Base-by-base conservation (phyloP, 37 sponge, comb jelly and placozoan species). In the Diacarnus erythraeanus region DNA sequence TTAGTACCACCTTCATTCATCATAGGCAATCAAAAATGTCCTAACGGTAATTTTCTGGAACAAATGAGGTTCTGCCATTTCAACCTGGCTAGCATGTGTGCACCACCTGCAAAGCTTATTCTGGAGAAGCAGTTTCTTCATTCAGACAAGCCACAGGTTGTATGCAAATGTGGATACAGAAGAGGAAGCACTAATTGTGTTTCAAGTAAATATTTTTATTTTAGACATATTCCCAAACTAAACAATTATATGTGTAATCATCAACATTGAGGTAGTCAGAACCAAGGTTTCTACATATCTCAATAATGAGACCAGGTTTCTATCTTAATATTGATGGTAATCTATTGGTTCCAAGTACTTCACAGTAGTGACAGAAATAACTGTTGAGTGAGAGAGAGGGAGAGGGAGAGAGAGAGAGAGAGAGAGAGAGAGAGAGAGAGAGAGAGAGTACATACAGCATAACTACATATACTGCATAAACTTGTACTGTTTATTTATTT, bases 51-150 rank as follows among this genome's bases (percentile, higher is more conserved):
- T 27, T 41, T 77, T 0, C 1, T 77, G 4, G 72, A 63, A 1
- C 85, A 85, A 35, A 39, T 78, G 21, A 58, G 71, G 21, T 70
- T 29, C 21, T 85, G 85, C 57, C 85, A 85, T 54, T 85, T 69
- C 34, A 9, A 29, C 40, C 26, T 15, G 5, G 77, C 65, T 8
- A 43, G 26, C 18, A 25, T 25, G 1, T 78, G 79, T 64, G 43
- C 47, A 6, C 75, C 75, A 22, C 27, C 75, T 38, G 40, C 75
- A 31, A 9, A 74, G 2, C 57, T 74, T 26, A 41, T 74, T 42
- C 51, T 47, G 51, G 12, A 47, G 12, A 47, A 47, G 6, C 6
- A 12, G 51, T 47, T 47, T 47, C 51, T 64, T 12, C 6, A 17
- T 6, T 34, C 66, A 64, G 31, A 64, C 35, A 18, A 12, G 6